A percentile compares a stretch with the other conserved stretches of the same genome.
Conservation (phyloP, 2,113 vertebrate genomes). For the Indicator maculatus region DNA sequence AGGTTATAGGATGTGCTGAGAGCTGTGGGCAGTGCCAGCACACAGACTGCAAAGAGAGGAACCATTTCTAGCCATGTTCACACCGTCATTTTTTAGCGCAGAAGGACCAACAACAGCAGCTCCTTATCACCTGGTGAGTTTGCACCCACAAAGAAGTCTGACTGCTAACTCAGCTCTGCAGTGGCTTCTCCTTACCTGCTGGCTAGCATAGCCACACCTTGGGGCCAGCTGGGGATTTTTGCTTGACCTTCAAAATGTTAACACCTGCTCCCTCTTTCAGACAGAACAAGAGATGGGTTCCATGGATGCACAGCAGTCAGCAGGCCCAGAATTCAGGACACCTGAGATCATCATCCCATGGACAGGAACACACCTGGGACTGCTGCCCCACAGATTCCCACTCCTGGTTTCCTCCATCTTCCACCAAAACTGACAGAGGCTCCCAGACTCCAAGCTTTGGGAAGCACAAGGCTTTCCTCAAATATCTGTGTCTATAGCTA, state of each 20-base stretch:
- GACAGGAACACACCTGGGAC: rapidly evolving
- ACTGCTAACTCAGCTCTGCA: rapidly evolving
- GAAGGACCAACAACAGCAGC: not conserved
- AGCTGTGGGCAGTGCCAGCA: rapidly evolving
- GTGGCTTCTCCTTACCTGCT: not conserved
- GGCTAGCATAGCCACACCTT: rapidly evolving
- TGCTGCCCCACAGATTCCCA: rapidly evolving
- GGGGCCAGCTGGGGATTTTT: not conserved
- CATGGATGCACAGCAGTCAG: not conserved
- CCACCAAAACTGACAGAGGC: not conserved
- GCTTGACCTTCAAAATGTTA: not conserved
- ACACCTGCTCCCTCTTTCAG: not conserved
- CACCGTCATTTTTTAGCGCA: conserved; percentile 5
- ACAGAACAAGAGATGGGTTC: not conserved
- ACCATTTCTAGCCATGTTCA: not conserved
- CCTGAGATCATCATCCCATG: not conserved
- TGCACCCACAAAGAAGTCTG: not conserved
- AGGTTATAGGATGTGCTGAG: not conserved
- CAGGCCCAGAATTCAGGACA: not conserved
- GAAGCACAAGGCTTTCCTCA: not conserved
- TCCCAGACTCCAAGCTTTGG: not conserved
- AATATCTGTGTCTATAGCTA: not conserved
- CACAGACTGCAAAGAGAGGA: not conserved
- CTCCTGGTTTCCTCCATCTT: not conserved
- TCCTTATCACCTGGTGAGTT: not conserved